Base-by-base conservation (phyloP, 2,113 vertebrate species). In the Psophia crepitans region DNA sequence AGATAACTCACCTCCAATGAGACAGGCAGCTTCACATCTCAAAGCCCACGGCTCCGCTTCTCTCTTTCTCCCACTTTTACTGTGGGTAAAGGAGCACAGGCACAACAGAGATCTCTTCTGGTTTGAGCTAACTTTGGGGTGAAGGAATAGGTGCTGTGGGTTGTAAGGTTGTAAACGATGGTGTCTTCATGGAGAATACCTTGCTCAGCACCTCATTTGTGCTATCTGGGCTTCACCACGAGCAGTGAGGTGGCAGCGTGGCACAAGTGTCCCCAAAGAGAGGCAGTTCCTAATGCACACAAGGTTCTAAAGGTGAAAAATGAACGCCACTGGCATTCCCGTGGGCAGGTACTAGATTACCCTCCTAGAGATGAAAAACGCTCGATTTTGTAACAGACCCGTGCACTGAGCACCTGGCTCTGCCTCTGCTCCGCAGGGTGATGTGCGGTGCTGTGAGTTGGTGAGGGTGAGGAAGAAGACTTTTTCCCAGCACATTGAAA, bases 371-470 rank as follows among this genome's bases (percentile, higher is more conserved):
- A 8, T 6, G 17, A 49, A 44, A 54, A 32, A 18, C 2, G 1
- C 26, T 32, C 46, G 8, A 6, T 48, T 66, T n/a, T 33, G 2
- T 11, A 28, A 12, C 43, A 8, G 9, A 16, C 5, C 24, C 8
- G 1, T 7, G 58, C 24, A 8, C 3, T 6, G n/a, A 49, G 48
- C 17, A 0, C 28, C 33, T 9, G 4, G 61, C 39, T 26, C 56
- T 69, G 35, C 44, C 39, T 8, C 51, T 32, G 57, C 76, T 28
- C 32, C 14, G 0, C 1, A 8, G 4, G 3, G 10, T 8, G 1
- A 2, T 2, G 17, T 3, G 1, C 1, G 37, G 24, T 39, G 7
- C 32, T 2, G 26, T 5, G 19, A 57, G 43, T 2, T 11, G 13
- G 54, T 33, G 91, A 39, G 9, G 41, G 11, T 5, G 61, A 74